Percentiles rank a stretch among this genome's conserved stretches.
Evolutionary conservation across 2,888 invertebrate genomes (phyloP).

Genomic region (Drosophila rubida): DNA sequence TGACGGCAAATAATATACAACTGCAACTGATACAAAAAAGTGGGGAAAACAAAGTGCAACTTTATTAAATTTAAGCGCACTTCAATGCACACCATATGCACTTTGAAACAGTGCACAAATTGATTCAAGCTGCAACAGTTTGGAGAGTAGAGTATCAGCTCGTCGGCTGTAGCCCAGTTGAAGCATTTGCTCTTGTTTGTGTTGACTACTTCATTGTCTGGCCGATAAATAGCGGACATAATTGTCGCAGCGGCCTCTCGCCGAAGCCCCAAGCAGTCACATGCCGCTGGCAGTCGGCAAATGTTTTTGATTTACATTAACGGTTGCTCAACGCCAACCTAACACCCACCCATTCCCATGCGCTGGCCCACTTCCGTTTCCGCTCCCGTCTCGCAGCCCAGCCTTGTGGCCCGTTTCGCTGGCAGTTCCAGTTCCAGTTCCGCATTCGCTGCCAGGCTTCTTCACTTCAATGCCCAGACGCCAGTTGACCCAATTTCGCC

Average conservation of each 20-base stretch:
- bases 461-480: conserved; percentile 20
- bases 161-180: not conserved
- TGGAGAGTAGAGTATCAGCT: not conserved
- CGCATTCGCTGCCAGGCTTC: conserved; percentile 8
- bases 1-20: too few relatives aligned
- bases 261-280: conserved; percentile 24
- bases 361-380: not conserved
- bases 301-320: conserved; percentile 68
- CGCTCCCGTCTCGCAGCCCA: not conserved
- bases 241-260: conserved; percentile 44
- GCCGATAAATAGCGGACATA: conserved; percentile 67
- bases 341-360: not conserved
- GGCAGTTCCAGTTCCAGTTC: conserved; percentile 1
- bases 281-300: conserved; percentile 63
- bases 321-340: conserved; percentile 27
- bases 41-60: too few relatives aligned
- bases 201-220: conserved; percentile 33
- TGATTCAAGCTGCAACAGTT: too few relatives aligned
- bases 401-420: not conserved
- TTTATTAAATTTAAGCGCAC: too few relatives aligned
- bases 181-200: not conserved
- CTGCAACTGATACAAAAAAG: too few relatives aligned
- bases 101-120: too few relatives aligned
- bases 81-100: too few relatives aligned
- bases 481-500: conserved; percentile 59